Conservation (phyloP, 2,113 vertebrate species). For the Cavia aperea region DNA sequence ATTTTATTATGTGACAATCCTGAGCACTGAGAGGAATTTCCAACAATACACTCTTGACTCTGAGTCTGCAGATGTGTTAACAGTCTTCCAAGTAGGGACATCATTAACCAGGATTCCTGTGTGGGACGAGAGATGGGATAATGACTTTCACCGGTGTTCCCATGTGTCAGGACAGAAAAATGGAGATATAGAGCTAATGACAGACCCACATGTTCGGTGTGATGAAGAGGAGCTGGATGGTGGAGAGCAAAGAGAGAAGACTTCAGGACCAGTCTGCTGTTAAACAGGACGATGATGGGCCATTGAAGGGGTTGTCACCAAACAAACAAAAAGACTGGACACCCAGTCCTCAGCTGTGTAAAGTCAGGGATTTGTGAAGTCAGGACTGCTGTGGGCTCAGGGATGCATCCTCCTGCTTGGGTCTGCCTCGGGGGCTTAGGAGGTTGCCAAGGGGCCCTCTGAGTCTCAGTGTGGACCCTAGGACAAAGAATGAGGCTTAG, state of each 20-base stretch:
- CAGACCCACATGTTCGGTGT: not conserved
- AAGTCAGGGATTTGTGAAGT: not conserved
- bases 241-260: not conserved
- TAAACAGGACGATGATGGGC: not conserved
- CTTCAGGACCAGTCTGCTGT: not conserved
- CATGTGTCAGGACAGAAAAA: not conserved
- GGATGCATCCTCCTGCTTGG: not conserved
- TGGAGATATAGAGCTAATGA: not conserved
- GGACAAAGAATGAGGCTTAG: not conserved
- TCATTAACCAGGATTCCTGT: too few relatives aligned
- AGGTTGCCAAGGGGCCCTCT: not conserved
- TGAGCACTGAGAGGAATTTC: not conserved
- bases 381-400: not conserved
- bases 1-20: not conserved
- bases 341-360: not conserved
- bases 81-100: not conserved
- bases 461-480: not conserved
- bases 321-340: not conserved
- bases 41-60: not conserved
- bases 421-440: not conserved
- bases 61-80: not conserved
- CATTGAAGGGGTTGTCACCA: not conserved
- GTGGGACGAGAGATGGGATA: not conserved
- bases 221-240: not conserved
- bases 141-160: not conserved